phyloP scores from a whole-genome alignment of 2,888 invertebrate species.

The Masnerella sp. region DNA sequence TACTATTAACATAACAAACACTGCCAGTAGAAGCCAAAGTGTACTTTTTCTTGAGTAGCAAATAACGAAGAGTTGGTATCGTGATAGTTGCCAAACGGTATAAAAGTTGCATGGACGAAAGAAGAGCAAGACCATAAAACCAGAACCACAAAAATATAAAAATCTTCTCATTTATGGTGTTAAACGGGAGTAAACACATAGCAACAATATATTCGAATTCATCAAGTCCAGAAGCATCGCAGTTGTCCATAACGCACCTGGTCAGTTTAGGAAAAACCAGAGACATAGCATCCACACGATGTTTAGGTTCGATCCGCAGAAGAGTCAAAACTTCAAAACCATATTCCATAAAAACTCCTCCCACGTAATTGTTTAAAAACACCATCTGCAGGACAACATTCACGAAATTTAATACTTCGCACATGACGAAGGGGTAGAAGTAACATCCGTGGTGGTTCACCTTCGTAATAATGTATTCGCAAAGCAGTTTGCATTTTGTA shows the following conservation, averaged over 20 bases:
- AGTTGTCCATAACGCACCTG: neutral
- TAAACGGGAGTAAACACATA: neutral
- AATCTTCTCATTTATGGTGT: neutral
- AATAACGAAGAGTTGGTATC: neutral
- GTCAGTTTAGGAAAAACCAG: neutral
- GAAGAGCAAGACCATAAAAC: neutral
- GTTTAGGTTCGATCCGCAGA: neutral
- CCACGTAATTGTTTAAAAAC: neutral
- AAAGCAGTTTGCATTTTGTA: neutral
- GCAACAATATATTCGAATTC: neutral
- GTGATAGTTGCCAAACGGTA: neutral
- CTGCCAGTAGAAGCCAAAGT: neutral
- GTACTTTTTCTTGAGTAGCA: neutral
- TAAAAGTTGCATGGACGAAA: neutral
- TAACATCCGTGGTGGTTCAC: neutral
- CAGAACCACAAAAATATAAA: neutral
- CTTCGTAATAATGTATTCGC: neutral
- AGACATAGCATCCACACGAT: neutral
- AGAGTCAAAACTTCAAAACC: neutral
- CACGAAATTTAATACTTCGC: neutral
- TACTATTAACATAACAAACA: neutral
- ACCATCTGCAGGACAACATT: neutral
- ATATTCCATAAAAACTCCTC: neutral
- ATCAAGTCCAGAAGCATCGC: neutral
- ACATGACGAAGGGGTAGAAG: neutral